Evolutionary conservation across 64 coral and sea anemone species (phyloP).

Genomic region (Dendronephthya gigantea): DNA sequence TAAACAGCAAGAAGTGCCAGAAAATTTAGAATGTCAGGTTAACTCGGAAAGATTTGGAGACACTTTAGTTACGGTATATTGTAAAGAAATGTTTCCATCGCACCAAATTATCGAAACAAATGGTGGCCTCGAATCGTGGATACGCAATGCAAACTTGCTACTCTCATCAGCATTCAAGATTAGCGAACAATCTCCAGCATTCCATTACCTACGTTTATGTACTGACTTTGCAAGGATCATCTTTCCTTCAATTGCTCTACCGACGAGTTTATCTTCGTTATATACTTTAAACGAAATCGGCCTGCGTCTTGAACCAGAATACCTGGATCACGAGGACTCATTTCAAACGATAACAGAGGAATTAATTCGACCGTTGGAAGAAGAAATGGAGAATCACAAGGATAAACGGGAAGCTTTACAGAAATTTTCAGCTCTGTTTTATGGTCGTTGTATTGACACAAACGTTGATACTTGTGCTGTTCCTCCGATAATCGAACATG

Average conservation of each 20-base stretch:
- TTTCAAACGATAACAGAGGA: not conserved
- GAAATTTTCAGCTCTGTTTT: not conserved
- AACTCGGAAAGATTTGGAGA: not conserved
- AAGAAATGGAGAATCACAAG: not conserved
- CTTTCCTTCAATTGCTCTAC: not conserved
- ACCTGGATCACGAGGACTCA: not conserved
- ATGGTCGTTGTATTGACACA: not conserved
- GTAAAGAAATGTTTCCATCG: not conserved
- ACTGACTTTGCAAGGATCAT: not conserved
- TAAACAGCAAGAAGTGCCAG: too few relatives aligned
- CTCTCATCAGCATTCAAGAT: not conserved
- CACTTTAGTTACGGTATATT: not conserved
- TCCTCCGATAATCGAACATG: not conserved
- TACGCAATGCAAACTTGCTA: not conserved
- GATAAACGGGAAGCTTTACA: not conserved
- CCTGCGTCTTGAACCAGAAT: not conserved
- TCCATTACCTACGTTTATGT: not conserved
- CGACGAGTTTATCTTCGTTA: not conserved
- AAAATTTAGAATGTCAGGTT: too few relatives aligned
- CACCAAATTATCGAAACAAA: not conserved
- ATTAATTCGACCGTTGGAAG: not conserved
- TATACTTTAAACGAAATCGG: not conserved
- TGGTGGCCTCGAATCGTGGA: not conserved
- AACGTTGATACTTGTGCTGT: not conserved
- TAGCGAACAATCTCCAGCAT: not conserved